phyloP scores from a whole-genome alignment of 2,797 vertebrate species.

The Squalus acanthias region DNA sequence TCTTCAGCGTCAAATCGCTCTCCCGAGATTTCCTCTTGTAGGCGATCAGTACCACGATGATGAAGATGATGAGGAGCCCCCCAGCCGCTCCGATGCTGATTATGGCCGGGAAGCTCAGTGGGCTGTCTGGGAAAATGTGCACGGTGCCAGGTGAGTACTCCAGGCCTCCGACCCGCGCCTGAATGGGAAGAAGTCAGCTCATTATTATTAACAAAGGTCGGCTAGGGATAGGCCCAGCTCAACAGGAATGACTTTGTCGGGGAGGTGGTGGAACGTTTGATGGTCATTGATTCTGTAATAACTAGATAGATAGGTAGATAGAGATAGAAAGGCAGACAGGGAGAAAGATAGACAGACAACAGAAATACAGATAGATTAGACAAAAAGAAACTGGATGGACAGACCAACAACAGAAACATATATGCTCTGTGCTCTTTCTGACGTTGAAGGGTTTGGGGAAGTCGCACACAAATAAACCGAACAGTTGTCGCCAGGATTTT shows the following conservation, averaged over 20 bases:
- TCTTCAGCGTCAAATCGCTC: conserved; percentile 91
- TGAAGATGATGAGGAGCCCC: conserved; percentile 88
- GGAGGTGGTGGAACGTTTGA: background rate
- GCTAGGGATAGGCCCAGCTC: background rate
- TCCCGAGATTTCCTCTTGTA: conserved; percentile 96
- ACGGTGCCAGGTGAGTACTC: conserved; percentile 95
- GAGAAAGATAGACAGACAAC: background rate
- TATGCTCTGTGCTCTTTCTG: background rate
- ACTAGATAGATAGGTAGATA: background rate
- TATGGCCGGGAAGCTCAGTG: conserved; percentile 88
- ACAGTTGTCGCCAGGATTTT: background rate
- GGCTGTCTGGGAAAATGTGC: conserved; percentile 91
- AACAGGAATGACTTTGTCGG: background rate
- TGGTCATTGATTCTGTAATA: background rate
- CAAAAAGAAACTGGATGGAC: background rate
- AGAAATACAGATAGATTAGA: background rate
- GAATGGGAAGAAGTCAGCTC: background rate
- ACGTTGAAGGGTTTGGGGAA: background rate
- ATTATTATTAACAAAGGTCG: background rate
- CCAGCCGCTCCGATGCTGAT: conserved; percentile 89
- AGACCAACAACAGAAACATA: background rate
- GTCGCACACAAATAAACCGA: background rate
- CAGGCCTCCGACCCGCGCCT: conserved; percentile 92
- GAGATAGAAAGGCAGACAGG: background rate
- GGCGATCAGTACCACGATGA: conserved; percentile 89